Base-by-base conservation (phyloP, 2,797 vertebrate species). In the Xerus rutilus region DNA sequence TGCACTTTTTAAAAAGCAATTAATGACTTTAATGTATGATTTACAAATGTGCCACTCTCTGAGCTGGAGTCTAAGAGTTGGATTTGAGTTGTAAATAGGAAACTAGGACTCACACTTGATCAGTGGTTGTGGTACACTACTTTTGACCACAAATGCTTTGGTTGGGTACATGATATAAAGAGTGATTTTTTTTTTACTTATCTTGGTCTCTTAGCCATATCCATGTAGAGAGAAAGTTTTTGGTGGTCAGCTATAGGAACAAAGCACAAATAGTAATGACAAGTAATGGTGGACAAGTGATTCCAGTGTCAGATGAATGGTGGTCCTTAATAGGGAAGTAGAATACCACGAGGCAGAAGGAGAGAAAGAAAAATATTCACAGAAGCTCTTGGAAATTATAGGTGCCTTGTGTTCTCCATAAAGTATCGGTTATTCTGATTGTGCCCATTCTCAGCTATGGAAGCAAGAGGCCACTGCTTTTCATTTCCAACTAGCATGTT, bases 381-480 rank as follows among this genome's bases (percentile, higher is more conserved):
- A 82, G 95, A 1, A 7, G 73, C 57, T 97, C 96, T 96, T 95
- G 78, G 84, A 97, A 91, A 94, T 95, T 0, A 23, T 96, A 96
- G 96, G 84, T 5, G 7, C 62, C 90, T 93, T 89, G 0, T 20
- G 82, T 67, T 93, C 74, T 96, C 64, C 82, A 7, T 94, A 91
- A 85, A 96, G 57, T 86, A 81, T 32, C 82, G 65, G 28, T 97
- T 98, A 92, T 98, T 92, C 95, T 98, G 95, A 97, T 97, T 97
- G 79, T 96, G 96, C 79, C 95, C 88, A 98, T 98, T 98, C 49
- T 96, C 79, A 97, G 39, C 39, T 39, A 1, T 96, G 93, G 96
- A 98, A 97, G 96, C 88, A 96, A 97, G 97, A 98, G 97, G 97
- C 98, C 97, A 98, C 91, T 96, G 94, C 97, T 97, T 98, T 98